phyloP scores from a whole-genome alignment of 2,797 vertebrate species.

The Poeciliopsis paucimaculata region DNA sequence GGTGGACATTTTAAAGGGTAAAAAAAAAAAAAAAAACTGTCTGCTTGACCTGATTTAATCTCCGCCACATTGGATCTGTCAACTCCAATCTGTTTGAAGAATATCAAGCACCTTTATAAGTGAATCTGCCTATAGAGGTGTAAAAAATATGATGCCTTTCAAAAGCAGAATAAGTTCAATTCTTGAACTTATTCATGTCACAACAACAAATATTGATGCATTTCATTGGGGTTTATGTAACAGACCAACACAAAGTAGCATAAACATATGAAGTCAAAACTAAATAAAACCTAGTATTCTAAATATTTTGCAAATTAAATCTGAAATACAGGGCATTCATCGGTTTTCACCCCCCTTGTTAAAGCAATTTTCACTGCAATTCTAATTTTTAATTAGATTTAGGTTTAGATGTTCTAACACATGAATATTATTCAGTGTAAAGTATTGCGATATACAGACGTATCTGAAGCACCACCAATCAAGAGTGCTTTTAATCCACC shows the following conservation, averaged over 20 bases:
- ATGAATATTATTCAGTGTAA: not conserved
- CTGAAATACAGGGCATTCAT: not conserved
- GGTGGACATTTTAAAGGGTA: constrained; percentile 43
- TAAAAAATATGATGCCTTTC: constrained; percentile 1
- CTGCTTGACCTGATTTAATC: constrained; percentile 53
- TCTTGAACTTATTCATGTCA: not conserved
- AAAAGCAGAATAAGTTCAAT: not conserved
- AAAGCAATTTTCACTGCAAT: not conserved
- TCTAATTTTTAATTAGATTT: not conserved
- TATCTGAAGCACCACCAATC: constrained; percentile 22
- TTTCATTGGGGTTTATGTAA: not conserved
- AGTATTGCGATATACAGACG: not conserved
- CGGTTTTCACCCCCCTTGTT: not conserved
- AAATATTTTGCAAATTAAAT: not conserved
- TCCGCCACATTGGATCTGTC: constrained; percentile 24
- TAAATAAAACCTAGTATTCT: not conserved
- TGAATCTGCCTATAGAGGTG: not conserved
- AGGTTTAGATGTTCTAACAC: too few species aligned
- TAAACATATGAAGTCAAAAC: not conserved
- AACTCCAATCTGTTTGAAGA: constrained; percentile 40
- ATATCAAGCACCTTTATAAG: constrained; percentile 23
- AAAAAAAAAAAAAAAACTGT: constrained; percentile 39
- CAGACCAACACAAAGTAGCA: not conserved
- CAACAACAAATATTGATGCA: not conserved
- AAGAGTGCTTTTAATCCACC: constrained; percentile 57